Evolutionary conservation across 2,113 vertebrate species (phyloP).

Genomic region (Festucalex cinctus): DNA sequence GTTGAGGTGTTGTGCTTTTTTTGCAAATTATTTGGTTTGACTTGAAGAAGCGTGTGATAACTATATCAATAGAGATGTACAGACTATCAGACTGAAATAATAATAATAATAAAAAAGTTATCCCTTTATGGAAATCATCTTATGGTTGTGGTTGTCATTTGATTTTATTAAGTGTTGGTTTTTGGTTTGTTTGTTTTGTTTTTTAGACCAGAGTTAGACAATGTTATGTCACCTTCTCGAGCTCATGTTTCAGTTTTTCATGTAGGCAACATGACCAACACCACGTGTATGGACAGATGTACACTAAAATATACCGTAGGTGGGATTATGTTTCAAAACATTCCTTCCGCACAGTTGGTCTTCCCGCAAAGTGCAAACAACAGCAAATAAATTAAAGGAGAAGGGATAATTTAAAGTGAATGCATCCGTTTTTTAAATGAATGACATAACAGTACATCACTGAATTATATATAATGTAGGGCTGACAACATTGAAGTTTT

Average conservation of each 20-base stretch:
- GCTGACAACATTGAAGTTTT: no score
- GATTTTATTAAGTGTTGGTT: no score
- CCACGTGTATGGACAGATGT: neutral
- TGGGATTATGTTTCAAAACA: no score
- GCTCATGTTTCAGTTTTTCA: neutral
- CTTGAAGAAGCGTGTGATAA: slow-evolving; percentile 59
- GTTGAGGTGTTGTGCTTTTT: slow-evolving; percentile 54
- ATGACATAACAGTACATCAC: no score
- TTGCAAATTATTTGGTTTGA: slow-evolving; percentile 56
- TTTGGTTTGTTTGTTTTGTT: no score
- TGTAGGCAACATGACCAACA: neutral
- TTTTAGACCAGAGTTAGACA: neutral
- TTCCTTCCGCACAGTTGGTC: no score
- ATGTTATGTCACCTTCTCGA: neutral
- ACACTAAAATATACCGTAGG: neutral
- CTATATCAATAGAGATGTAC: slow-evolving; percentile 70
- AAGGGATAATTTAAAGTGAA: no score
- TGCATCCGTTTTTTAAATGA: no score
- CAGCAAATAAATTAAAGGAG: no score
- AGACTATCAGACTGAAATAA: slow-evolving; percentile 69
- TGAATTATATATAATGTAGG: no score
- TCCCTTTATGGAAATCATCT: slow-evolving; percentile 45
- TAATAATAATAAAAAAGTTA: slow-evolving; percentile 33
- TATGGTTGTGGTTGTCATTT: slow-evolving; percentile 5
- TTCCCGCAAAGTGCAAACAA: no score